phyloP scores from a whole-genome alignment of 2,113 vertebrate genomes.

The Mystacornis crossleyi region DNA sequence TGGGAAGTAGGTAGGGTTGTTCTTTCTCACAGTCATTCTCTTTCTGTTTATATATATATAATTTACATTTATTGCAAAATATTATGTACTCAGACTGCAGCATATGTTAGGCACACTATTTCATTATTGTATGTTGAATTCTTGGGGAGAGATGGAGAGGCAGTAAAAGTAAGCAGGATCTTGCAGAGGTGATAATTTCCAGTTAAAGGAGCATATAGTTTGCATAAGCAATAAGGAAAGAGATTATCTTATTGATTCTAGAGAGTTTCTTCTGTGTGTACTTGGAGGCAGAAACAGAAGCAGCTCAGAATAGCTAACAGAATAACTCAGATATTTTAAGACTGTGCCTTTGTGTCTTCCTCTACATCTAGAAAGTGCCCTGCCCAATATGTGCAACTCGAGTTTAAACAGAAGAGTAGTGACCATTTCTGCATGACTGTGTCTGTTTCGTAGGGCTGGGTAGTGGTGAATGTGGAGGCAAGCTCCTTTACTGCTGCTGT shows the following conservation, averaged over 20 bases:
- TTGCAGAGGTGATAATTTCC: not conserved
- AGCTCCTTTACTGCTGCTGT: not conserved
- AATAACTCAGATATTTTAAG: constrained; percentile 1
- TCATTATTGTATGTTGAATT: not conserved
- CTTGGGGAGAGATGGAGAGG: not conserved
- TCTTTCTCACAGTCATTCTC: not conserved
- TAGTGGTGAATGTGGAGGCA: not conserved
- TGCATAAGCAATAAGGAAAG: constrained; percentile 13
- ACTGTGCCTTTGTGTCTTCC: not conserved
- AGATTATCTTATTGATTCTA: not conserved
- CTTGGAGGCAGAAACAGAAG: constrained; percentile 5
- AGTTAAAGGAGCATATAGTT: not conserved
- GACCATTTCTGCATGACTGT: not conserved
- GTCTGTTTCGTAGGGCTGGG: not conserved
- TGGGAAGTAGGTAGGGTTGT: constrained; percentile 38
- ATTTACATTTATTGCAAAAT: constrained; percentile 54
- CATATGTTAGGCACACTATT: not conserved
- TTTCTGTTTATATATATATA: constrained; percentile 6
- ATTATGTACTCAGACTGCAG: not conserved
- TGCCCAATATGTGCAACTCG: not conserved
- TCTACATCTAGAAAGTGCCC: not conserved
- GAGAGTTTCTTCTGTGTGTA: not conserved
- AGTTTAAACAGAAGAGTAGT: not conserved
- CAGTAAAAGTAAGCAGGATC: not conserved
- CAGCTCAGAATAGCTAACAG: too few species aligned